Evolutionary conservation across 2,797 vertebrate genomes (phyloP).

Genomic region (Rousettus madagascariensis): DNA sequence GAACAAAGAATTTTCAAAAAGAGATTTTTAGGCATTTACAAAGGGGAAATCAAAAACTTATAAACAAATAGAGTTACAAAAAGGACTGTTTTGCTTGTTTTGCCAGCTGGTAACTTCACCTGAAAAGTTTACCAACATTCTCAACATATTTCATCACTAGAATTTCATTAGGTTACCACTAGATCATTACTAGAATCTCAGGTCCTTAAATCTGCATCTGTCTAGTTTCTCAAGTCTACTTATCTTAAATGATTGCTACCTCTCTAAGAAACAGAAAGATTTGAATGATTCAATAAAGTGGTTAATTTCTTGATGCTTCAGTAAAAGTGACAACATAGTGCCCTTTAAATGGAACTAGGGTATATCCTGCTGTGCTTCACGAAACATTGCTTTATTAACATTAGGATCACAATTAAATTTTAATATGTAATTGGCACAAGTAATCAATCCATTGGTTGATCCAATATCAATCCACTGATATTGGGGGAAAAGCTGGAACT

Average conservation of each 20-base stretch:
- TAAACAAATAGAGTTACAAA: background rate
- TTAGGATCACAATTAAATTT: background rate
- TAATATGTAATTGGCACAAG: background rate
- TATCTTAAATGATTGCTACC: background rate
- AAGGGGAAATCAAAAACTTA: background rate
- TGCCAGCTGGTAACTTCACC: background rate
- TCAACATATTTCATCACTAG: background rate
- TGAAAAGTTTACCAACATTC: background rate
- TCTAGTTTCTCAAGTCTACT: background rate
- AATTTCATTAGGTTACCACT: background rate
- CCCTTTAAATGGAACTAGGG: background rate
- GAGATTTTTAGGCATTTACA: background rate
- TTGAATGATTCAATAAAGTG: background rate
- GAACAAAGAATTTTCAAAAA: slow-evolving; percentile 1
- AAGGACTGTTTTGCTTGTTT: background rate
- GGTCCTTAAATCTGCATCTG: background rate
- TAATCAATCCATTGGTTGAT: background rate
- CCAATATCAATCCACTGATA: background rate
- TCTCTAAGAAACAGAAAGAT: background rate
- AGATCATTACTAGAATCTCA: background rate
- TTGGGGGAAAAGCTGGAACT: background rate
- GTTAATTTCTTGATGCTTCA: slow-evolving; percentile 19
- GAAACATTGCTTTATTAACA: background rate
- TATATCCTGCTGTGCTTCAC: background rate
- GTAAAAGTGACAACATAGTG: background rate